Evolutionary conservation across 2,113 vertebrate species (phyloP).

Genomic region (Heteronetta atricapilla): DNA sequence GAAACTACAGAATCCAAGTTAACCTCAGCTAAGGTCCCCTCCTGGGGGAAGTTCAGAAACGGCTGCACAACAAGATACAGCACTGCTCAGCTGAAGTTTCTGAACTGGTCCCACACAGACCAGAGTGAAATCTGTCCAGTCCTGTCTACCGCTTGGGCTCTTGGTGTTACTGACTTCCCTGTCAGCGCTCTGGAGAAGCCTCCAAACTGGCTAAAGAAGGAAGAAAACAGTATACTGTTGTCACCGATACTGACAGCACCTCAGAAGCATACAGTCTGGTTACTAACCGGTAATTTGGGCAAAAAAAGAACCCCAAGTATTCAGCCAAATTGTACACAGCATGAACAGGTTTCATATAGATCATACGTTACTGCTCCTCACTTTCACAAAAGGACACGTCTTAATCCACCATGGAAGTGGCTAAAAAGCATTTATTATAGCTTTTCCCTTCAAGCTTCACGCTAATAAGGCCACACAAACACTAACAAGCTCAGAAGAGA

Average conservation of each 20-base stretch:
- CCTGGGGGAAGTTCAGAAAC: background rate
- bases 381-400: background rate
- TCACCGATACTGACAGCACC: background rate
- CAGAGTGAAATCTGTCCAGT: background rate
- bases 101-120: background rate
- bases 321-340: background rate
- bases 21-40: background rate
- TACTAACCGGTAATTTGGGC: background rate
- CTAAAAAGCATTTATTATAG: background rate
- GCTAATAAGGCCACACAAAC: background rate
- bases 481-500: background rate
- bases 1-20: slow-evolving; percentile 26
- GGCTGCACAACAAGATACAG: background rate
- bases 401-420: background rate
- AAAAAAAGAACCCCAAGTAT: background rate
- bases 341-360: background rate
- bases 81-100: background rate
- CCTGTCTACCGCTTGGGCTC: background rate
- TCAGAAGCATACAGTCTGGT: background rate
- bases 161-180: background rate
- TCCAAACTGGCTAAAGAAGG: background rate
- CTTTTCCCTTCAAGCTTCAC: background rate
- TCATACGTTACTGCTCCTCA: background rate
- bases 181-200: background rate
- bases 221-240: background rate